Evolutionary conservation across 2,797 vertebrate species (phyloP).

Genomic region (Chanos chanos): DNA sequence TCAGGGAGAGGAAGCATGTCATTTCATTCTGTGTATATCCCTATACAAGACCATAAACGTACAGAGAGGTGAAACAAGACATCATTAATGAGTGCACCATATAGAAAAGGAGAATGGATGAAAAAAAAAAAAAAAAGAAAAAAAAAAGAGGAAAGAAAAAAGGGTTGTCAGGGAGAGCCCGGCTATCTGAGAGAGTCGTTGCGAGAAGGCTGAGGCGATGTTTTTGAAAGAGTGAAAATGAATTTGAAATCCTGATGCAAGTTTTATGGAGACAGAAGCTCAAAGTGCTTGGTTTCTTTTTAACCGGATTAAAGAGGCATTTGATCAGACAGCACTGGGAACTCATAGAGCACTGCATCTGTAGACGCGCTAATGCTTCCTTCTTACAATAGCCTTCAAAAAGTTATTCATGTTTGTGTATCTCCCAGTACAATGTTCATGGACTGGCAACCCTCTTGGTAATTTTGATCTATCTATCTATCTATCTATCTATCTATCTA

Average conservation of each 20-base stretch:
- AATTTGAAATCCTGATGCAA: constrained; percentile 47
- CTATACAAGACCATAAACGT: constrained; percentile 1
- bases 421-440: neutral
- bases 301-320: constrained; percentile 28
- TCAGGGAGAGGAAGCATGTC: neutral
- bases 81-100: constrained; percentile 32
- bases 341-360: neutral
- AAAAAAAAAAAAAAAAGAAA: neutral
- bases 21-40: constrained; percentile 17
- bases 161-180: constrained; percentile 5
- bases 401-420: neutral
- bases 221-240: constrained; percentile 44
- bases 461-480: neutral
- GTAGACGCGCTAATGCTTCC: neutral
- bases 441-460: neutral
- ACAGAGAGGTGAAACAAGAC: constrained; percentile 18
- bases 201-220: constrained; percentile 10
- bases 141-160: neutral
- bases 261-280: constrained; percentile 42
- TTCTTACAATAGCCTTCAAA: neutral
- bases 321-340: constrained; percentile 18
- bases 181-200: neutral
- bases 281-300: constrained; percentile 33
- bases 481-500: neutral
- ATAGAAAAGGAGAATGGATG: no score